Evolutionary conservation across 2,888 invertebrate species (phyloP).

Genomic region (Drosophila affinis): DNA sequence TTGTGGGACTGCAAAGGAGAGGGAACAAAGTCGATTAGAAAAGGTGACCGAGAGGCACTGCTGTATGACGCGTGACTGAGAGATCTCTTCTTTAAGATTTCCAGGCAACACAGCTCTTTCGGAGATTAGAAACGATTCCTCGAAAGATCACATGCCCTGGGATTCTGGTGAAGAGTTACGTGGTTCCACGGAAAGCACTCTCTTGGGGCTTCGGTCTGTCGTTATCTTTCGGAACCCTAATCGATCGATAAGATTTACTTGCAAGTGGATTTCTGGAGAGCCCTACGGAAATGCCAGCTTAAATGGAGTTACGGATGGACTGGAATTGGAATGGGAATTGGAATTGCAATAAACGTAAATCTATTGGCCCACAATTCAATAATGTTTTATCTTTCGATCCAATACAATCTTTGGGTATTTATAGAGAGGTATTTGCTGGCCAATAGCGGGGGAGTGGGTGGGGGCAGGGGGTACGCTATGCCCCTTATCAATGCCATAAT

Average conservation of each 20-base stretch:
- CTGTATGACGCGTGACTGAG: too few relatives aligned
- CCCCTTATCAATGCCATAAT: conserved; percentile 62
- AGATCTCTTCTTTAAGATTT: not conserved
- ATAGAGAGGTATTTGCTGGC: conserved; percentile 16
- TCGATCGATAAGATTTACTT: conserved; percentile 58
- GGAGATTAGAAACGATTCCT: not conserved
- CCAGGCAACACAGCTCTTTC: not conserved
- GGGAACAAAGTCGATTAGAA: not conserved
- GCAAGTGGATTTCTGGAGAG: conserved; percentile 17
- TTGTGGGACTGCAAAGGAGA: conserved; percentile 48
- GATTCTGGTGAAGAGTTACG: not conserved
- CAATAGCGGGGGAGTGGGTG: conserved; percentile 9
- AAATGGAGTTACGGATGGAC: not conserved
- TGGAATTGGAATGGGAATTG: not conserved
- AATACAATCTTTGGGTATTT: conserved; percentile 31
- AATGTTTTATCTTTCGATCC: conserved; percentile 20
- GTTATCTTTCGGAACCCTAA: not conserved
- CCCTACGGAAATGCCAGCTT: conserved; percentile 32
- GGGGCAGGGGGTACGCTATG: conserved; percentile 3
- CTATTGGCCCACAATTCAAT: conserved; percentile 25
- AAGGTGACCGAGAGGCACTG: too few relatives aligned
- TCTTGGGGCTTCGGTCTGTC: not conserved
- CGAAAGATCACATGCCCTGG: not conserved
- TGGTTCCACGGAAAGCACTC: not conserved
- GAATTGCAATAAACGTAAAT: conserved; percentile 16